A percentile compares a stretch with the other conserved stretches of the same genome.
Evolutionary conservation across 2,888 invertebrate genomes (phyloP).

Genomic region (Neria commutata): DNA sequence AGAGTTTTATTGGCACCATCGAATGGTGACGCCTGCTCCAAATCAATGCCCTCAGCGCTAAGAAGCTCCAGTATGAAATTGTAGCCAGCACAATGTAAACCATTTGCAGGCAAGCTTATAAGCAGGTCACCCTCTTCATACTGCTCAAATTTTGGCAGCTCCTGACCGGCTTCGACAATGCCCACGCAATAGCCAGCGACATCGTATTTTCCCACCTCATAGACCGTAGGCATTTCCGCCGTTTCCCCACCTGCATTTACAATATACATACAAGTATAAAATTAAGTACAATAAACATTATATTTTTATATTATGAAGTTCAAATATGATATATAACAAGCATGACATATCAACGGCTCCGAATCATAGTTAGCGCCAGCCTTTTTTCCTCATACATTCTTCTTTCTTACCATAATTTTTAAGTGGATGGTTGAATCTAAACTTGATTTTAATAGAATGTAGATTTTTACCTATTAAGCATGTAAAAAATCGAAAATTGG

Average conservation of each 20-base stretch:
- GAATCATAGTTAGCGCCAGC: too few species aligned
- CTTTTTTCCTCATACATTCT: too few species aligned
- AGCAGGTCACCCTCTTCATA: constrained; percentile 80
- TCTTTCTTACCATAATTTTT: too few species aligned
- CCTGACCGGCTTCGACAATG: constrained; percentile 76
- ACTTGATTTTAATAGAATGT: too few species aligned
- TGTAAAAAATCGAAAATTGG: too few species aligned
- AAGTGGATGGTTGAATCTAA: too few species aligned
- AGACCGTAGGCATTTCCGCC: constrained; percentile 97
- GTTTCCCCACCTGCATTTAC: constrained; percentile 77
- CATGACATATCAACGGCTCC: too few species aligned
- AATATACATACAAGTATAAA: neutral
- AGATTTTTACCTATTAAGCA: too few species aligned
- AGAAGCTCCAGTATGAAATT: constrained; percentile 85
- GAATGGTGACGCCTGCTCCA: constrained; percentile 67
- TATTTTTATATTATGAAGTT: too few species aligned
- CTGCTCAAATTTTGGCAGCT: constrained; percentile 71
- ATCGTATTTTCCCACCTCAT: constrained; percentile 87
- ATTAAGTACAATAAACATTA: too few species aligned
- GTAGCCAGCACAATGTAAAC: constrained; percentile 95
- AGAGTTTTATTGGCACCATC: constrained; percentile 65
- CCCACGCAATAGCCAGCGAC: constrained; percentile 96
- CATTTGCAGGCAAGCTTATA: constrained; percentile 86
- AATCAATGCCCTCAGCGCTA: constrained; percentile 69
- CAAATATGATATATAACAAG: too few species aligned